A percentile compares a stretch with the other conserved stretches of the same genome.
phyloP scores from a whole-genome alignment of 2,113 vertebrate species.

The Perca flavescens region DNA sequence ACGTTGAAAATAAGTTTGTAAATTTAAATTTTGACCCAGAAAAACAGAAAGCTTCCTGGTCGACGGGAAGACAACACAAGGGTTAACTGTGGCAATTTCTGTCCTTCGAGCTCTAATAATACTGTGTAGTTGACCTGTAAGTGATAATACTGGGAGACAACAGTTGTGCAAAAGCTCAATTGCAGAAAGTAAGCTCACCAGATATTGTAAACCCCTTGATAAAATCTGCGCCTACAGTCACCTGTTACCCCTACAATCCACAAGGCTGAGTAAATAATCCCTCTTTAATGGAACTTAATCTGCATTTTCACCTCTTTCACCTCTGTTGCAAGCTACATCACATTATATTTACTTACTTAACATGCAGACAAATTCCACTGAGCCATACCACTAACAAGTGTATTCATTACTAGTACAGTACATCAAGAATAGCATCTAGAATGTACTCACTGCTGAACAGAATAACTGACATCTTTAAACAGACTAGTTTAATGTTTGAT shows the following conservation, averaged over 20 bases:
- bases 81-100: neutral
- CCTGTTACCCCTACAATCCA: neutral
- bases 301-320: conserved; percentile 16
- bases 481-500: neutral
- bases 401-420: neutral
- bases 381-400: neutral
- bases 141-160: neutral
- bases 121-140: neutral
- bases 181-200: neutral
- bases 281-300: conserved; percentile 4
- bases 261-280: conserved; percentile 16
- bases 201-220: conserved; percentile 10
- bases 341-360: neutral
- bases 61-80: no score
- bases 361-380: neutral
- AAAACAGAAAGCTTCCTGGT: no score
- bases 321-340: neutral
- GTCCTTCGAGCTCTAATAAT: neutral
- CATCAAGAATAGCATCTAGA: neutral
- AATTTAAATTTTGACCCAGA: no score
- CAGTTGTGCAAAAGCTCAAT: neutral
- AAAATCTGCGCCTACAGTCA: neutral
- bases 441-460: neutral
- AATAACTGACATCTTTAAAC: neutral
- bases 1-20: no score